phyloP scores from a whole-genome alignment of 2,113 vertebrate genomes.

The Sinosuthora webbiana region DNA sequence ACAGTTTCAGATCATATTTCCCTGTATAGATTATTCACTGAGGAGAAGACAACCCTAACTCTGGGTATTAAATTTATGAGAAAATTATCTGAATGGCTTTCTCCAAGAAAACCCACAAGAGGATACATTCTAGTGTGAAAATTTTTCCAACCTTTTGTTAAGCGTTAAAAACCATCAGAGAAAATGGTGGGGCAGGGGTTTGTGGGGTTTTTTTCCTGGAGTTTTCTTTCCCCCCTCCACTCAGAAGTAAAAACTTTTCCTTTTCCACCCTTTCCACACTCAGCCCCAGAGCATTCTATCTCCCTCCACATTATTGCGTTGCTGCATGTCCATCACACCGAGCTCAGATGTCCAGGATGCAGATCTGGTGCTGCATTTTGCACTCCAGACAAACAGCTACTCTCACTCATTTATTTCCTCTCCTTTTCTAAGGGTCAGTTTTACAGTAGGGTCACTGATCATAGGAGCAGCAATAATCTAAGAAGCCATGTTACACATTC shows the following conservation, averaged over 20 bases:
- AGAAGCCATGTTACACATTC: neutral
- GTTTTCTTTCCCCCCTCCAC: neutral
- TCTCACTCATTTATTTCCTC: neutral
- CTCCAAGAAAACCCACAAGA: neutral
- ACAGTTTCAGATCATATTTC: neutral
- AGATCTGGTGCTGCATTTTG: neutral
- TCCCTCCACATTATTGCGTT: neutral
- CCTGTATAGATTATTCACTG: neutral
- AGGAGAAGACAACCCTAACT: neutral
- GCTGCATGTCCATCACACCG: neutral
- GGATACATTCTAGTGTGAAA: neutral
- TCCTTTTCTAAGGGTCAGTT: neutral
- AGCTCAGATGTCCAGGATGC: neutral
- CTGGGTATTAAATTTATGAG: neutral
- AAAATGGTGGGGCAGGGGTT: accelerated
- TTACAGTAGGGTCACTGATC: neutral
- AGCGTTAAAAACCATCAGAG: neutral
- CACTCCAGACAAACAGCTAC: neutral
- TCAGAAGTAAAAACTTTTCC: neutral
- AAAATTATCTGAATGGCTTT: neutral
- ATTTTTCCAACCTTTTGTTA: neutral
- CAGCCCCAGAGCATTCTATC: neutral
- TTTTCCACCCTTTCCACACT: neutral
- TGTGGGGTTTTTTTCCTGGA: neutral
- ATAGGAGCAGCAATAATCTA: neutral